Conservation (phyloP, 2,113 vertebrate genomes). For the Cepphus grylle region DNA sequence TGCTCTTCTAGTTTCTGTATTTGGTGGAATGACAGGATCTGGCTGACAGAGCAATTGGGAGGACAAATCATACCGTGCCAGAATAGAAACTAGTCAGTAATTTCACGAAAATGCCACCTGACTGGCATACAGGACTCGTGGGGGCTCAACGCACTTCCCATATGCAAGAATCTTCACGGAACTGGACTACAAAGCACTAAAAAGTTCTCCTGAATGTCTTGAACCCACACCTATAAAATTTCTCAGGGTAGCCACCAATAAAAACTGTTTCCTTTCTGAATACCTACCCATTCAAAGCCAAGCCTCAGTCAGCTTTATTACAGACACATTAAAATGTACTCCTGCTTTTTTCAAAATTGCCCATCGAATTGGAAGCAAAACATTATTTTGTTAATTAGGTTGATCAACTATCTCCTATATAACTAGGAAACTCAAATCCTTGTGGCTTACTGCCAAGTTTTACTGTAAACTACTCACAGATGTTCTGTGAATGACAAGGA, state of each 20-base stretch:
- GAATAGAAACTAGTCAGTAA: not conserved
- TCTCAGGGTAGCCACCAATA: not conserved
- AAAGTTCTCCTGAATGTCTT: not conserved
- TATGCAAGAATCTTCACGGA: not conserved
- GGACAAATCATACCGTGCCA: not conserved
- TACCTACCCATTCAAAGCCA: not conserved
- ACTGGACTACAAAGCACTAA: not conserved
- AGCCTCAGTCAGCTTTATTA: not conserved
- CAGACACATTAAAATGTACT: not conserved
- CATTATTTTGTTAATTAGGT: slow-evolving; percentile 11
- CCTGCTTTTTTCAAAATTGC: not conserved
- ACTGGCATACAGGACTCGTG: not conserved
- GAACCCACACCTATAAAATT: not conserved
- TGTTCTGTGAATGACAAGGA: not conserved
- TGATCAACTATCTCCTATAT: not conserved
- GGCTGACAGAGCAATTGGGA: not conserved
- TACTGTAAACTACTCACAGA: not conserved
- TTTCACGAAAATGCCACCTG: not conserved
- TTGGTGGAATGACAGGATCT: not conserved
- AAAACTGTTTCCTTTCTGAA: not conserved
- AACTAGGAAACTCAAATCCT: not conserved
- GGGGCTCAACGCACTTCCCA: not conserved
- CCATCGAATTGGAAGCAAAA: not conserved
- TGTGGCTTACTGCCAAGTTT: not conserved
- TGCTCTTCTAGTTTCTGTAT: not conserved